These are phyloP conservation scores for Phyllotis vaccarum DNA, from an alignment of 2,797 vertebrate genomes.

Conservation along the genomic window DNA sequence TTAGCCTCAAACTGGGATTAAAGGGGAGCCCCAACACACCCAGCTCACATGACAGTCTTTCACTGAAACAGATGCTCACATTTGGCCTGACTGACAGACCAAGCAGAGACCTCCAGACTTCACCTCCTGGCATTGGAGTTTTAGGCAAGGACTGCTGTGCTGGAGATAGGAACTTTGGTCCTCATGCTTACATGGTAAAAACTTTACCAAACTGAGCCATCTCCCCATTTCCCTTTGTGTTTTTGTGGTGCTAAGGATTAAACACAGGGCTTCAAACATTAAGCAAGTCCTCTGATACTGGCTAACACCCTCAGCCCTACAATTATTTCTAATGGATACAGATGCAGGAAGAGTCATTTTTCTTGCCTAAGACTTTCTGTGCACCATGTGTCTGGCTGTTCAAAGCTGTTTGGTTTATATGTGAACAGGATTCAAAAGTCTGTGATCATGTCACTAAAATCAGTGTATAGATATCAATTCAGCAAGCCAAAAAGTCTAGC, in stretches of 20 bases:
- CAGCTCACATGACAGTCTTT: neutral
- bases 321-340: neutral
- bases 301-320: neutral
- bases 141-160: neutral
- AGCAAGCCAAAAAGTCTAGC: neutral
- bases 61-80: neutral
- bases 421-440: constrained; percentile 5
- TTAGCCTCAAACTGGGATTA: neutral
- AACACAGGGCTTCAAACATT: neutral
- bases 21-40: neutral
- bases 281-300: neutral
- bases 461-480: neutral
- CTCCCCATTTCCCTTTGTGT: neutral
- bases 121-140: neutral
- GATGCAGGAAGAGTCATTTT: neutral
- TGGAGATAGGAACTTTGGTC: neutral
- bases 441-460: neutral
- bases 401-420: neutral
- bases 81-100: neutral
- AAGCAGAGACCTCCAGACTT: neutral
- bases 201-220: neutral
- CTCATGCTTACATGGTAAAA: neutral
- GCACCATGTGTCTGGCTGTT: neutral
- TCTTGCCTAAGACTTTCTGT: neutral
- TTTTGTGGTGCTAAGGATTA: neutral